Evolutionary conservation across 1,140 invertebrate genomes (phyloP).

Genomic region (Lepeophtheirus salmonis): DNA sequence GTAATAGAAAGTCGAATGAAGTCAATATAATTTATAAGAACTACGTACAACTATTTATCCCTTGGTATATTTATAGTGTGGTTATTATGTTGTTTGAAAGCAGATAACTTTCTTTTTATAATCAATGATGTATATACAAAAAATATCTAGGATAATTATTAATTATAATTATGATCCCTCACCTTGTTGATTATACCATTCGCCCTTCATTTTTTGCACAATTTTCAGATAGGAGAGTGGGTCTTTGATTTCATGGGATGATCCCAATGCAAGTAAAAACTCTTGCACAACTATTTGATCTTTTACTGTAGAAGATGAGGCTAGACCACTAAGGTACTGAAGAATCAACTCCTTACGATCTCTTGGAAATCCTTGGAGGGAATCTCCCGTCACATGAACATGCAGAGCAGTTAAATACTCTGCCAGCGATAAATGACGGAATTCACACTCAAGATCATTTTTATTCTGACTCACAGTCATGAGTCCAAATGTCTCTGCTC

Average conservation of each 20-base stretch:
- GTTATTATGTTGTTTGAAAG: no score
- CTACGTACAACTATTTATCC: no score
- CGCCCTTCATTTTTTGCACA: slow-evolving; percentile 17
- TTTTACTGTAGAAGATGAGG: not conserved
- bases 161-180: no score
- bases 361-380: slow-evolving; percentile 5
- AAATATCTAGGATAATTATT: no score
- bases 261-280: slow-evolving; percentile 3
- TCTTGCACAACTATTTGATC: slow-evolving; percentile 15
- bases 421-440: slow-evolving; percentile 18
- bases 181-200: slow-evolving; percentile 19
- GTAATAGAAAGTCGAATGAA: no score
- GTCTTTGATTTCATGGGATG: not conserved
- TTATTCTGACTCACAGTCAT: slow-evolving; percentile 6
- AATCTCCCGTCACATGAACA: slow-evolving; percentile 7
- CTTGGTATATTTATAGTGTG: no score
- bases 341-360: slow-evolving; percentile 17
- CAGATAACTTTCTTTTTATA: no score
- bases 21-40: no score
- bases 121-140: no score
- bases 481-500: slow-evolving; percentile 8
- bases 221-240: not conserved
- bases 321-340: slow-evolving; percentile 17
- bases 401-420: slow-evolving; percentile 17
- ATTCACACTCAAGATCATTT: slow-evolving; percentile 13